A percentile compares a stretch with the other conserved stretches of the same genome.
phyloP scores from a whole-genome alignment of 2,797 vertebrate species.

The Trichosurus vulpecula region DNA sequence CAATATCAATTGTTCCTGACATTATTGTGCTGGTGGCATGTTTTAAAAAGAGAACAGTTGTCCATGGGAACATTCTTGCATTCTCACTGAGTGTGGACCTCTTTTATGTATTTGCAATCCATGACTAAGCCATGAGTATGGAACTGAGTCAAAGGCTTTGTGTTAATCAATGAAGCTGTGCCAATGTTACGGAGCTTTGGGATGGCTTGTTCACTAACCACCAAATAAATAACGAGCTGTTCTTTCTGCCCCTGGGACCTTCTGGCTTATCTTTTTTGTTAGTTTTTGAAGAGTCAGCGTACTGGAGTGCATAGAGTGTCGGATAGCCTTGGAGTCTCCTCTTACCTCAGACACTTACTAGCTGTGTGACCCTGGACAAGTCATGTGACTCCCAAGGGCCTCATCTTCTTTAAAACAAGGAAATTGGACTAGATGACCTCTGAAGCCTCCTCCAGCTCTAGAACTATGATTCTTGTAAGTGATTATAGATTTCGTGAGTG shows the following conservation, averaged over 20 bases:
- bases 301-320: background rate
- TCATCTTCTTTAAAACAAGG: background rate
- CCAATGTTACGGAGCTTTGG: background rate
- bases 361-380: background rate
- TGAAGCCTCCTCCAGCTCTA: background rate
- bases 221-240: background rate
- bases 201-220: background rate
- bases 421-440: background rate
- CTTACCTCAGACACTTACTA: background rate
- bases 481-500: background rate
- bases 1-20: background rate
- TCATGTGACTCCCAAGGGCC: background rate
- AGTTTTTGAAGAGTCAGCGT: background rate
- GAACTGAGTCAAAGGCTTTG: background rate
- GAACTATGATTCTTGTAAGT: background rate
- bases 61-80: background rate
- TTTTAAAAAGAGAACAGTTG: background rate
- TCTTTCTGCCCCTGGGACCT: background rate
- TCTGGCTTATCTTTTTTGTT: background rate
- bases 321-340: background rate
- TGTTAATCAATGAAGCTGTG: background rate
- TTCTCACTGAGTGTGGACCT: background rate
- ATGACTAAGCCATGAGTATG: background rate
- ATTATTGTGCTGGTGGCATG: background rate
- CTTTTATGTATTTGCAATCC: background rate